A percentile compares a stretch with the other conserved stretches of the same genome.
Evolutionary conservation across 2,113 vertebrate species (phyloP).

Genomic region (Elanus axillaris): DNA sequence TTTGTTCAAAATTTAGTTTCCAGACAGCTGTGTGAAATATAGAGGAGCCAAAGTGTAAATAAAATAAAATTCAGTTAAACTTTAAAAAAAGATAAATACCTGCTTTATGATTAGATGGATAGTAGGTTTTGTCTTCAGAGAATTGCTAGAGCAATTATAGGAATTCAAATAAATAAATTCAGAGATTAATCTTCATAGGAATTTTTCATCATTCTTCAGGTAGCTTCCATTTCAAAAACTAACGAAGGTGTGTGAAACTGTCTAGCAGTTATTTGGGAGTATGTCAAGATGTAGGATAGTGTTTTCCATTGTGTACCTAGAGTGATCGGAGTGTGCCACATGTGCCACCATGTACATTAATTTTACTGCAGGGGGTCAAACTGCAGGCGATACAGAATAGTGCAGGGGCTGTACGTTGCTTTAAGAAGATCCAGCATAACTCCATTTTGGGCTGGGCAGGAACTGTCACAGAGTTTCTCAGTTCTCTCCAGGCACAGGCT

Average conservation of each 20-base stretch:
- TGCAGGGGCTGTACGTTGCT: neutral
- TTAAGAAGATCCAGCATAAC: neutral
- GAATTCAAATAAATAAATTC: neutral
- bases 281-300: neutral
- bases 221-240: neutral
- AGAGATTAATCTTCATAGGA: neutral
- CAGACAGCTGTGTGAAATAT: neutral
- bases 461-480: neutral
- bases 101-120: rapidly evolving
- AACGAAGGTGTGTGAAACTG: neutral
- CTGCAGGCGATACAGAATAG: neutral
- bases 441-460: neutral
- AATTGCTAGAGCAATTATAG: neutral
- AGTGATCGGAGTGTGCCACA: rapidly evolving
- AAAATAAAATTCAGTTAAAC: neutral
- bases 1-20: neutral
- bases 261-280: neutral
- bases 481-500: neutral
- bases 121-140: neutral
- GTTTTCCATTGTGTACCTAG: neutral
- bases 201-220: neutral
- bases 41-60: neutral
- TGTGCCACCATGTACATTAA: neutral
- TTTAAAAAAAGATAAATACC: neutral
- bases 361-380: neutral